Conservation (phyloP, 2,888 invertebrate genomes). For the Dasysyrphus albostriatus region DNA sequence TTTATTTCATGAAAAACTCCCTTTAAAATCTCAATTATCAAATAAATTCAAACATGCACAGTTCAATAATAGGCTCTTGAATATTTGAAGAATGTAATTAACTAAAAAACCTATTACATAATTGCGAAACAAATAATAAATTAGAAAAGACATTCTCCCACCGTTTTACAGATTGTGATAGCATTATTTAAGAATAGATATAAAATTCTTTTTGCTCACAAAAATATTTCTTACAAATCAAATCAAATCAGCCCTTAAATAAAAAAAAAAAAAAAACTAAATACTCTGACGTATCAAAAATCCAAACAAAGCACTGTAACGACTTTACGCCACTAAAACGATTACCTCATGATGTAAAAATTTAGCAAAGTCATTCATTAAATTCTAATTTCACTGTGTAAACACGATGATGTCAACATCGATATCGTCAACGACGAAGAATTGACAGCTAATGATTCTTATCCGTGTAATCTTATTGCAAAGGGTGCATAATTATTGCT, state of each 20-base stretch:
- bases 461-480: conserved; percentile 67
- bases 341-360: conserved; percentile 58
- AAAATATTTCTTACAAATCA: too few relatives aligned
- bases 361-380: conserved; percentile 72
- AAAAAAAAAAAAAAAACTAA: not conserved
- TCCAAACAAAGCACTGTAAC: not conserved
- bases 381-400: conserved; percentile 65
- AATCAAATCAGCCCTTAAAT: conserved; percentile 2
- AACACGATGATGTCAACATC: conserved; percentile 39
- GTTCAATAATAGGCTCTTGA: too few relatives aligned
- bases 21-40: too few relatives aligned
- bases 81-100: too few relatives aligned
- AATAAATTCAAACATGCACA: too few relatives aligned
- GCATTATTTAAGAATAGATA: too few relatives aligned
- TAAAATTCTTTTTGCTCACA: too few relatives aligned
- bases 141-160: too few relatives aligned
- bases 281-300: not conserved
- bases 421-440: conserved; percentile 21
- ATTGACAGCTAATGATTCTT: conserved; percentile 74
- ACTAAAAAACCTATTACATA: too few relatives aligned
- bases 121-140: too few relatives aligned
- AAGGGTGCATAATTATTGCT: conserved; percentile 72
- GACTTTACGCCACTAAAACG: conserved; percentile 7
- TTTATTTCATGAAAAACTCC: too few relatives aligned
- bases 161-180: too few relatives aligned